Evolutionary conservation across 2,113 vertebrate species (phyloP).

Genomic region (Tragelaphus buxtoni): DNA sequence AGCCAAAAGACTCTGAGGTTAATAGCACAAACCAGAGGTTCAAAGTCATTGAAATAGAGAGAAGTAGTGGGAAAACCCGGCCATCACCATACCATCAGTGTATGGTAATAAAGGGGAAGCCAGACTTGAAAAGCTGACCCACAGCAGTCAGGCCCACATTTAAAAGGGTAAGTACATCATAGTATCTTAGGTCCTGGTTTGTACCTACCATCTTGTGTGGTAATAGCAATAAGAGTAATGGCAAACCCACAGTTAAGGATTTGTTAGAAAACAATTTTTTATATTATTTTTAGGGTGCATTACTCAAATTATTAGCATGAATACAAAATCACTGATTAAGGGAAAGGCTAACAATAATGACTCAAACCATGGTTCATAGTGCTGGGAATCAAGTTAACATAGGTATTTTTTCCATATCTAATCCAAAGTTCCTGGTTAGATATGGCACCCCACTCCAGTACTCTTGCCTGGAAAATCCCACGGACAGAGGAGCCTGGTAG

Average conservation of each 20-base stretch:
- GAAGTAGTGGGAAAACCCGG: background rate
- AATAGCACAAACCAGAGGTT: background rate
- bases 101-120: background rate
- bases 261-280: background rate
- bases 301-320: background rate
- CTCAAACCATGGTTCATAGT: background rate
- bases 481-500: too few relatives aligned
- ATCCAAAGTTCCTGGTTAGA: background rate
- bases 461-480: too few relatives aligned
- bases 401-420: background rate
- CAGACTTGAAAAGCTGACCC: background rate
- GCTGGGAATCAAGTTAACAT: background rate
- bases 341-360: background rate
- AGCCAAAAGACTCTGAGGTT: background rate
- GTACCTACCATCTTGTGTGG: too few relatives aligned
- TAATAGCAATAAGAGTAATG: background rate
- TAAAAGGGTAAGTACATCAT: background rate
- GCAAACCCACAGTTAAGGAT: background rate
- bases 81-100: background rate
- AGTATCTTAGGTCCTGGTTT: background rate
- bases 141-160: background rate
- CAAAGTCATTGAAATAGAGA: background rate
- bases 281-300: background rate
- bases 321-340: background rate
- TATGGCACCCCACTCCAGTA: too few relatives aligned